phyloP scores from a whole-genome alignment of 2,113 vertebrate genomes.

The Pelecanoides urinatrix region DNA sequence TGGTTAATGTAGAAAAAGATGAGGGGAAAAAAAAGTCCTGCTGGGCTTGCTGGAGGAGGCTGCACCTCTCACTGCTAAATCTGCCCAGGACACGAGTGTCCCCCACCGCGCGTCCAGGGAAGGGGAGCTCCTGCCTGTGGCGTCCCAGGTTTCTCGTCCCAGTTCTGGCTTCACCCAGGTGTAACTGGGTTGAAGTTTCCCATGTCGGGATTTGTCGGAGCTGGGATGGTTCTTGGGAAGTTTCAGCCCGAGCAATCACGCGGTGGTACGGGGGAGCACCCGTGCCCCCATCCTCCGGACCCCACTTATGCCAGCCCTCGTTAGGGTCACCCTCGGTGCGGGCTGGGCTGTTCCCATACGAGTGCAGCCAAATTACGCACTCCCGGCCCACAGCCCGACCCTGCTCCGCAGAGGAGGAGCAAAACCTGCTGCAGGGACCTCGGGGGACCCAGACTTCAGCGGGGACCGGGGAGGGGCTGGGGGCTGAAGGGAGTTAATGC shows the following conservation, averaged over 20 bases:
- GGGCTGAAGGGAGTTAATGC: neutral
- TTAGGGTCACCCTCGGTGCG: neutral
- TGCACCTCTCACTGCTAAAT: neutral
- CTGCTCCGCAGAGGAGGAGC: neutral
- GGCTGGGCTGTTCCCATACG: accelerated
- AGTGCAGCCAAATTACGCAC: accelerated
- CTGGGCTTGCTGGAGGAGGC: neutral
- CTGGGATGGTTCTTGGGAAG: neutral
- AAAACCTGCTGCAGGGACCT: accelerated
- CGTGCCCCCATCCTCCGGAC: accelerated
- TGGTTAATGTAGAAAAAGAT: neutral
- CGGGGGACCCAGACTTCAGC: neutral
- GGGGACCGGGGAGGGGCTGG: neutral
- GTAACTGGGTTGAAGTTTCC: neutral
- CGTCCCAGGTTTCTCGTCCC: neutral
- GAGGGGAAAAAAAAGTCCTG: neutral
- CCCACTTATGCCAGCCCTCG: neutral
- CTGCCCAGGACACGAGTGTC: neutral
- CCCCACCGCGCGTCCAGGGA: neutral
- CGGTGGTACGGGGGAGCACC: neutral
- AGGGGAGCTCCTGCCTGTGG: accelerated
- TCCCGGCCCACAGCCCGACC: accelerated
- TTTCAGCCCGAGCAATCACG: accelerated
- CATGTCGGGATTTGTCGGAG: accelerated
- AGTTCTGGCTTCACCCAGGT: neutral